Conservation (phyloP, 1,140 invertebrate genomes). For the Oscheius sp. region DNA sequence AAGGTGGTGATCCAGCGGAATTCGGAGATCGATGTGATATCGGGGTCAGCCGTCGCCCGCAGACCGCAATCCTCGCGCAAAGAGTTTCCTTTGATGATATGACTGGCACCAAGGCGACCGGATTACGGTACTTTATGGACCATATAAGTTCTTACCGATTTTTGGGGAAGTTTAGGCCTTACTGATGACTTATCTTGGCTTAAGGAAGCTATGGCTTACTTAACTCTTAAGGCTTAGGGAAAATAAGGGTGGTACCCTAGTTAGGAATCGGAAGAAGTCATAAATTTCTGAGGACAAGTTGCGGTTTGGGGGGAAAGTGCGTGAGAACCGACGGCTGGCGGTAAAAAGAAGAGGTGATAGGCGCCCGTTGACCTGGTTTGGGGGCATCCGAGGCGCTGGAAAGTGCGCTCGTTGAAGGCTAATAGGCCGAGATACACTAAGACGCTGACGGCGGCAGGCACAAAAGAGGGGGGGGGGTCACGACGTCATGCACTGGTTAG, state of each 20-base stretch:
- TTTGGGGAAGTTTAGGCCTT: no score
- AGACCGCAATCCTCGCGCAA: background rate
- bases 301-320: conserved; percentile 5
- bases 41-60: background rate
- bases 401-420: conserved; percentile 10
- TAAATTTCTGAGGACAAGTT: background rate
- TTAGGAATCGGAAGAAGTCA: background rate
- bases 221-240: no score
- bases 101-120: no score
- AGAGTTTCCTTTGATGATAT: no score
- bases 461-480: no score
- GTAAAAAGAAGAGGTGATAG: background rate
- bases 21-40: conserved; percentile 5
- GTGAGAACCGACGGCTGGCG: background rate
- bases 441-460: no score
- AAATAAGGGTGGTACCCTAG: background rate
- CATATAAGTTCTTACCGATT: no score
- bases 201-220: no score
- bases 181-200: no score
- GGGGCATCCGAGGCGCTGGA: background rate
- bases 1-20: background rate
- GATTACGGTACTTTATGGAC: no score
- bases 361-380: background rate
- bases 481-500: no score
- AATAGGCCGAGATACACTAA: conserved; percentile 2